Percentiles rank a stretch among this genome's conserved stretches.
Conservation (phyloP, 2,113 vertebrate species). For the Triplophysa siluroides region DNA sequence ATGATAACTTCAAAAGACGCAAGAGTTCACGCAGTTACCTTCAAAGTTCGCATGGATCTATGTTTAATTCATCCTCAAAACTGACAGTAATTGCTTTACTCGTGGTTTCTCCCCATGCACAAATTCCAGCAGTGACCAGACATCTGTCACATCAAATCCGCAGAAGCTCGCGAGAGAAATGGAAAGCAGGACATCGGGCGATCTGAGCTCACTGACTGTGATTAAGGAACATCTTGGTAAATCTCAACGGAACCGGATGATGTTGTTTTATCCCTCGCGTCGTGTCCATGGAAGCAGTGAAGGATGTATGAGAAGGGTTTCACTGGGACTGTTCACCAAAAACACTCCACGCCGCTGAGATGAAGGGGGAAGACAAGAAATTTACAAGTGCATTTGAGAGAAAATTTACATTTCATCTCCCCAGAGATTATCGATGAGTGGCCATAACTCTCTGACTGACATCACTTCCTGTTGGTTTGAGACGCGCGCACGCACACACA, state of each 20-base stretch:
- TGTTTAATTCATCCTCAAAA: slow-evolving; percentile 33
- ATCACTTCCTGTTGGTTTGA: slow-evolving; percentile 30
- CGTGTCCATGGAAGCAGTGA: neutral
- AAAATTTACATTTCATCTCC: slow-evolving; percentile 9
- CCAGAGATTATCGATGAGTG: neutral
- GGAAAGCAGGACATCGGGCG: neutral
- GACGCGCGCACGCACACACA: neutral
- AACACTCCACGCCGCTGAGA: neutral
- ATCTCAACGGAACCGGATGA: neutral
- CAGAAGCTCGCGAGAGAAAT: neutral
- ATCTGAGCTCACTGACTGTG: slow-evolving; percentile 20
- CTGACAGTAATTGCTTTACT: slow-evolving; percentile 48
- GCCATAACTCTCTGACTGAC: slow-evolving; percentile 8
- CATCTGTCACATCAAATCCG: slow-evolving; percentile 48
- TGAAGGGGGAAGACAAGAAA: neutral
- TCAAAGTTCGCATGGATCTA: slow-evolving; percentile 5
- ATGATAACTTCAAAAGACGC: slow-evolving; percentile 26
- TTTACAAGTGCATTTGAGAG: slow-evolving; percentile 10
- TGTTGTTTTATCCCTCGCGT: slow-evolving; percentile 13
- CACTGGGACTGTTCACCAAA: neutral
- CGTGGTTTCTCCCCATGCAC: slow-evolving; percentile 12
- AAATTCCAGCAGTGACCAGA: slow-evolving; percentile 34
- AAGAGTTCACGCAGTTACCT: neutral
- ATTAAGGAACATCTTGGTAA: slow-evolving; percentile 36
- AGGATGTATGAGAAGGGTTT: slow-evolving; percentile 14